phyloP scores from a whole-genome alignment of 2,888 invertebrate genomes.

The Tetragonula carbonaria region DNA sequence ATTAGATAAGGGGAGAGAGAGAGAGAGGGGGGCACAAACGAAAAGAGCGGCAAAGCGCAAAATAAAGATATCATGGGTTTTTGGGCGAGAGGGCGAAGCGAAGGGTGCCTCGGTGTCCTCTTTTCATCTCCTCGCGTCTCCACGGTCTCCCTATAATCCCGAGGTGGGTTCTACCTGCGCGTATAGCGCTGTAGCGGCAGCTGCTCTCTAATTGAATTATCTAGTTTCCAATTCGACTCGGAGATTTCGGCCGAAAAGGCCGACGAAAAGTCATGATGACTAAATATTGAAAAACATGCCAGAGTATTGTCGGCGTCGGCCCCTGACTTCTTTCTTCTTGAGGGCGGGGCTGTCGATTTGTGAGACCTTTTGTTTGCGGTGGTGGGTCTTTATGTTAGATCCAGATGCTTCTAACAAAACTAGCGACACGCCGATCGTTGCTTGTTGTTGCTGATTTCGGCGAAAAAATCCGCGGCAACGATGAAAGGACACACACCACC shows the following conservation, averaged over 20 bases:
- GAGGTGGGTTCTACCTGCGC: conserved; percentile 65
- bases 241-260: conserved; percentile 80
- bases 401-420: conserved; percentile 65
- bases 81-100: conserved; percentile 63
- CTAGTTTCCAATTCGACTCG: conserved; percentile 84
- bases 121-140: conserved; percentile 42
- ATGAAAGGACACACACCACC: neutral
- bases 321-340: conserved; percentile 68
- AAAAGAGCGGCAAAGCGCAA: conserved; percentile 49
- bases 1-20: neutral
- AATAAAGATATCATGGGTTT: conserved; percentile 71
- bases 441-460: neutral
- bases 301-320: conserved; percentile 78
- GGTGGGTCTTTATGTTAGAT: conserved; percentile 67
- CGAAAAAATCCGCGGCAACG: conserved; percentile 12
- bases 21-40: too few relatives aligned
- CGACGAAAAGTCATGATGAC: conserved; percentile 83
- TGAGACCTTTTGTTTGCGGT: conserved; percentile 74
- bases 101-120: conserved; percentile 61
- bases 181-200: conserved; percentile 73
- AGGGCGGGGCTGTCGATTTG: conserved; percentile 74
- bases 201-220: conserved; percentile 84
- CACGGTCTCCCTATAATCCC: conserved; percentile 59
- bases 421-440: conserved; percentile 15
- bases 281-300: conserved; percentile 84